A percentile compares a stretch with the other conserved stretches of the same genome.
Conservation (phyloP, 2,888 invertebrate species). For the Phlogophora meticulosa region DNA sequence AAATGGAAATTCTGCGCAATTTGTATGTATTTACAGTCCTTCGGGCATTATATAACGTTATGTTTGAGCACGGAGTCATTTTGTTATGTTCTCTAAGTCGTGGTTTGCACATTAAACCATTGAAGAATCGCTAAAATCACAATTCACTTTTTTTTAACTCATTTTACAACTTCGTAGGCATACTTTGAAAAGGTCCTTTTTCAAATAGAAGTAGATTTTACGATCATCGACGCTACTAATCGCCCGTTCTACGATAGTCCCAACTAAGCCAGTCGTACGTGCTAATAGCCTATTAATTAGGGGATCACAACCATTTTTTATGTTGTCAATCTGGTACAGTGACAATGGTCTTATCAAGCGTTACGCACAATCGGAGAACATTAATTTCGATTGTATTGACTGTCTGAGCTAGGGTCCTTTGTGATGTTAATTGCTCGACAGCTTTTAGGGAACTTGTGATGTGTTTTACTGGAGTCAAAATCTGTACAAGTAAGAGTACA, state of each 20-base stretch:
- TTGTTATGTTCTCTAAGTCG: too few species aligned
- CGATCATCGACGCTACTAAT: slow-evolving; percentile 47
- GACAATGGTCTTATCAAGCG: slow-evolving; percentile 39
- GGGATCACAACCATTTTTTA: slow-evolving; percentile 53
- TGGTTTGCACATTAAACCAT: too few species aligned
- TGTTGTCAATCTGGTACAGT: slow-evolving; percentile 39
- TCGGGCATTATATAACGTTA: too few species aligned
- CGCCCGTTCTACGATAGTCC: slow-evolving; percentile 13
- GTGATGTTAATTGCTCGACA: neutral
- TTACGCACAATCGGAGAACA: slow-evolving; percentile 34
- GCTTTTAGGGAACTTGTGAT: neutral
- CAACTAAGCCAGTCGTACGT: slow-evolving; percentile 38
- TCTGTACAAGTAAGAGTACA: neutral
- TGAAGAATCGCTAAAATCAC: too few species aligned
- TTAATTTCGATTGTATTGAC: slow-evolving; percentile 30
- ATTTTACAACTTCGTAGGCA: neutral
- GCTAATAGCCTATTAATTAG: slow-evolving; percentile 58
- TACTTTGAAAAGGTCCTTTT: neutral
- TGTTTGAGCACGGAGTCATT: too few species aligned
- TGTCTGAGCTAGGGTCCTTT: neutral
- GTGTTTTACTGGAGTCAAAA: neutral
- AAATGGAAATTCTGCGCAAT: too few species aligned
- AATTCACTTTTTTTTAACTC: too few species aligned
- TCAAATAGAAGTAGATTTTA: slow-evolving; percentile 6
- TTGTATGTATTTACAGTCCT: too few species aligned